Percentiles rank a stretch among this genome's conserved stretches.
These are phyloP conservation scores for Drosophila barbarae DNA, from an alignment of 2,888 invertebrate species.

Conservation along the genomic window DNA sequence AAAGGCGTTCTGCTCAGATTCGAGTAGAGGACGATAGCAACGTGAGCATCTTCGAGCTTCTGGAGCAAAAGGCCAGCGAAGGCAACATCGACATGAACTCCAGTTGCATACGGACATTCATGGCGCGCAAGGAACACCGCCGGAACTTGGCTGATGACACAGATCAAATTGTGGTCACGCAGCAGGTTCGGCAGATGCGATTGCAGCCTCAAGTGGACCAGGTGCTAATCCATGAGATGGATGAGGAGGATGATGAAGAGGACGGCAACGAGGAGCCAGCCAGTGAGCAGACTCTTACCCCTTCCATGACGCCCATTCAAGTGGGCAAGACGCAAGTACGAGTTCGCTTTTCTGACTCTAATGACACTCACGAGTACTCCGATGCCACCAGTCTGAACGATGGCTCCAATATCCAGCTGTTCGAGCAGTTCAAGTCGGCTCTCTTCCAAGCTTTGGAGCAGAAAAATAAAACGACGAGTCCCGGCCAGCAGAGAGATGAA, in stretches of 20 bases:
- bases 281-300: constrained; percentile 31
- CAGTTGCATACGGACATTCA: constrained; percentile 82
- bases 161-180: constrained; percentile 56
- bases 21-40: constrained; percentile 81
- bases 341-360: constrained; percentile 72
- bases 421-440: constrained; percentile 70
- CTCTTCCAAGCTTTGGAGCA: constrained; percentile 69
- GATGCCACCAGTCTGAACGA: constrained; percentile 52
- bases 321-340: constrained; percentile 53
- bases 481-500: constrained; percentile 26
- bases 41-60: constrained; percentile 87
- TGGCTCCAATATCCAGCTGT: constrained; percentile 59
- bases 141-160: constrained; percentile 76
- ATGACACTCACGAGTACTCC: constrained; percentile 68
- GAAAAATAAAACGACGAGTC: constrained; percentile 35
- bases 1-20: constrained; percentile 52
- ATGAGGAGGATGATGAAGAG: constrained; percentile 22
- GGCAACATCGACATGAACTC: constrained; percentile 87
- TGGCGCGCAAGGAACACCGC: constrained; percentile 62
- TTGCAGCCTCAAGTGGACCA: constrained; percentile 57
- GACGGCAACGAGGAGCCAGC: constrained; percentile 24
- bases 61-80: constrained; percentile 87
- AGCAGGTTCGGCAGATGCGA: constrained; percentile 52
- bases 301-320: constrained; percentile 43
- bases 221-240: constrained; percentile 19